Base-by-base conservation (phyloP, 2,888 invertebrate species). In the Trisateles emortualis region DNA sequence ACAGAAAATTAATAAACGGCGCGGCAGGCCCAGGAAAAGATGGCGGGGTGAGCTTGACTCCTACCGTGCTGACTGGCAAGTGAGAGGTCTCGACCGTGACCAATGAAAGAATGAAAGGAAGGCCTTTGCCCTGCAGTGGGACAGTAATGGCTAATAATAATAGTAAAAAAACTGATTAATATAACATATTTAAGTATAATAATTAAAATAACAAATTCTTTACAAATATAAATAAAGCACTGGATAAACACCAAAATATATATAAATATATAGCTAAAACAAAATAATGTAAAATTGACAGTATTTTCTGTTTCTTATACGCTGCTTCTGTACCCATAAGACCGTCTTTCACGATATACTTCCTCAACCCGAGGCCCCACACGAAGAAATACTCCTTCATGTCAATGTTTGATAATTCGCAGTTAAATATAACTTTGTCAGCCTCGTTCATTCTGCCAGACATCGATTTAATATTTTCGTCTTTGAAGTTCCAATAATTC, bases 371-470 rank as follows among this genome's bases (percentile, higher is more conserved):
- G 5, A 42, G 6, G 8, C 11, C 16, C 49, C 42, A 49, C 1
- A 22, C n/a, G 6, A 13, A 10, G 0, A 42, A 0, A 5, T 26
- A 29, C 1, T 29, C 19, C 2, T 26, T 4, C 52, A 49, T 51
- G 19, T 69, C 32, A 0, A 73, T 38, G 3, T n/a, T 14, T 0
- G 30, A 32, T 0, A 68, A 2, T 33, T 72, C 61, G 16, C 62
- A 70, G 41, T 67, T 60, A 17, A 64, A 72, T 0, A 72, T 62
- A 0, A 13, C 17, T 26, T 52, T 58, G 33, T 72, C 72, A 0
- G 53, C 43, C 6, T 65, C 40, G 10, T 64, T 61, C 16, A 68
- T 17, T 8, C 29, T 38, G 5, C 33, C 10, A 8, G 36, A 13
- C 40, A 54, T 17, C 0, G 13, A 29, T 6, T 16, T 22, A 4